Base-by-base conservation (phyloP, 2,797 vertebrate species). In the Masticophis lateralis region DNA sequence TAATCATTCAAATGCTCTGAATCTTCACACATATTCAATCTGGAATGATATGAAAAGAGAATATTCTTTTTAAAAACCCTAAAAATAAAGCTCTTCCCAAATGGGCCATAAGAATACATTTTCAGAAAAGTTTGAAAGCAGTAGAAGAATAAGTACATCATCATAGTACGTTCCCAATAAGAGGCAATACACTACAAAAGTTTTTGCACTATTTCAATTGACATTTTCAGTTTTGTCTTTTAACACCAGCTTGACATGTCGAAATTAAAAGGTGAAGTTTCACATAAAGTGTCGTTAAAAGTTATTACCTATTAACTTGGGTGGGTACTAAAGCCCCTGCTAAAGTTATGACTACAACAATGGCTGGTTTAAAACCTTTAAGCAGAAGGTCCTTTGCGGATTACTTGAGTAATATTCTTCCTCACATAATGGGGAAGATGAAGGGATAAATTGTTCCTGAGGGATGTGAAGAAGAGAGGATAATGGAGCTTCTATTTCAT, bases 61-160 rank as follows among this genome's bases (percentile, higher is more conserved):
- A 32, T 51, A 51, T 25, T 20, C 20, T 83, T 83, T 22, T 2
- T 12, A 28, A 28, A 87, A 57, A 18, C 5, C 66, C n/a, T 18
- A 87, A 87, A 51, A n/a, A 57, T 56, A 66, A 51, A 90, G 10
- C 1, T 43, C n/a, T 51, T 28, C 32, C n/a, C 4, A 32, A 53
- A 2, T 61, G 57, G 43, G 28, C 51, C 27, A 20, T n/a, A 53
- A 18, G 61, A 53, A 90, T 89, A 20, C 4, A 20, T 27, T 53
- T 20, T 56, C 11, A 92, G 55, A 63, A 93, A 69, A 92, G 51
- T 28, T 94, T 27, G n/a, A 94, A 95, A 89, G 27, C 8, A 90
- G 55, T 27, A 20, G 0, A 3, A 20, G 57, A 69, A 66, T 10
- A 74, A 13, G 11, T 13, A 14, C 5, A 27, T 59, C 86, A 89